Evolutionary conservation across 2,888 invertebrate species (phyloP).

Genomic region (Drosophila barbarae): DNA sequence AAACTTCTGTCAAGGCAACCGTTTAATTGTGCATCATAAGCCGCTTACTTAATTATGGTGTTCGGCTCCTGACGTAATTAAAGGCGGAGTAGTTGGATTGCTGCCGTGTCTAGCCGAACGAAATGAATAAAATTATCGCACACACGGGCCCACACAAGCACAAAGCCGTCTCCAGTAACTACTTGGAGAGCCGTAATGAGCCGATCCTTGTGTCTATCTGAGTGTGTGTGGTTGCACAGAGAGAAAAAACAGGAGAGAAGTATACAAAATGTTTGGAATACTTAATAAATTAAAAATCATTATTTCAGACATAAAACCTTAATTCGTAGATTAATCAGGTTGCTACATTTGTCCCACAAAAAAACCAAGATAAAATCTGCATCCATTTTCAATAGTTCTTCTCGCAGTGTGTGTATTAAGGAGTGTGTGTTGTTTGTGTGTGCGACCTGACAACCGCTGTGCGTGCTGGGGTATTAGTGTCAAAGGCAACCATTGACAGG

Average conservation of each 20-base stretch:
- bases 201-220: conserved; percentile 1
- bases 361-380: neutral
- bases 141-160: conserved; percentile 21
- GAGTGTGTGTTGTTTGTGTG: conserved; percentile 8
- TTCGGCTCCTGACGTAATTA: conserved; percentile 32
- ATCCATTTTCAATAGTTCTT: neutral
- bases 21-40: conserved; percentile 61
- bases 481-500: conserved; percentile 56
- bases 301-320: neutral
- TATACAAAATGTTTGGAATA: neutral
- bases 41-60: conserved; percentile 59
- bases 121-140: conserved; percentile 61
- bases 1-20: conserved; percentile 38
- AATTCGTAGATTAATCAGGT: neutral
- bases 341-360: neutral
- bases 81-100: conserved; percentile 37
- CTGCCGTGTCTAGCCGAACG: conserved; percentile 38
- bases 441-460: conserved; percentile 36
- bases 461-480: conserved; percentile 55
- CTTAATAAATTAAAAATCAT: too few species aligned
- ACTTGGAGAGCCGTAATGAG: conserved; percentile 50
- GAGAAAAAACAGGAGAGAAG: neutral
- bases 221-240: neutral
- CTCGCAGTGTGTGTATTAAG: conserved; percentile 7
- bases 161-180: conserved; percentile 34